These are phyloP conservation scores for Actinostola sp. DNA, from an alignment of 92 coral and sea anemone species.

Conservation along the genomic window DNA sequence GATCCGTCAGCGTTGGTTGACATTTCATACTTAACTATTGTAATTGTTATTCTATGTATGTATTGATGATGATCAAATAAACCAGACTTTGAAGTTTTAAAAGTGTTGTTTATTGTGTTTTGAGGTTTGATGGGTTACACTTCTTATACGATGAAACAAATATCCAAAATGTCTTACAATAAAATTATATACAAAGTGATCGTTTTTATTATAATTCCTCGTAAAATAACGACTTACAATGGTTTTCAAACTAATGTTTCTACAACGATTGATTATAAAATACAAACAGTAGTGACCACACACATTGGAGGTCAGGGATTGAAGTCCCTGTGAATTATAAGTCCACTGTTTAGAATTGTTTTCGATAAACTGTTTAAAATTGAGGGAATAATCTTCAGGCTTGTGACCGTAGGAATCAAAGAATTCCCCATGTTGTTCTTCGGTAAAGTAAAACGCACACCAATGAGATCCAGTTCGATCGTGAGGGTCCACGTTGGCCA, in stretches of 20 bases:
- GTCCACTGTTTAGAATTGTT: constrained; percentile 1
- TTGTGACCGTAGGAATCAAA: constrained; percentile 57
- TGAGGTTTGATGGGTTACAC: constrained; percentile 13
- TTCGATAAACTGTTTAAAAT: constrained; percentile 39
- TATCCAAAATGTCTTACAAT: constrained; percentile 32
- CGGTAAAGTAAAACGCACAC: constrained; percentile 40
- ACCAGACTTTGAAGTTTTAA: background rate
- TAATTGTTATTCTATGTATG: background rate
- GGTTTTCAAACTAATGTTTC: constrained; percentile 39
- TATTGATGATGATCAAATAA: background rate
- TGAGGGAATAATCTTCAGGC: constrained; percentile 29
- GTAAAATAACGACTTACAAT: constrained; percentile 51
- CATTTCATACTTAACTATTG: background rate
- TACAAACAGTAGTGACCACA: constrained; percentile 72
- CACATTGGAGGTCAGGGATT: constrained; percentile 47
- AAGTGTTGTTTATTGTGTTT: constrained; percentile 1
- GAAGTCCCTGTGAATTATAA: constrained; percentile 25
- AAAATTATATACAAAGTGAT: constrained; percentile 50
- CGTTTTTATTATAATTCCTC: constrained; percentile 43
- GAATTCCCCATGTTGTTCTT: constrained; percentile 57
- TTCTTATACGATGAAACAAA: background rate
- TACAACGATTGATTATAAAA: constrained; percentile 39
- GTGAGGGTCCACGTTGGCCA: constrained; percentile 23
- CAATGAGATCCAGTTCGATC: constrained; percentile 19
- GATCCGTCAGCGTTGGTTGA: background rate